Percentiles rank a stretch among this genome's conserved stretches.
Conservation (phyloP, 2,113 vertebrate species). For the Emydura subglobosa region DNA sequence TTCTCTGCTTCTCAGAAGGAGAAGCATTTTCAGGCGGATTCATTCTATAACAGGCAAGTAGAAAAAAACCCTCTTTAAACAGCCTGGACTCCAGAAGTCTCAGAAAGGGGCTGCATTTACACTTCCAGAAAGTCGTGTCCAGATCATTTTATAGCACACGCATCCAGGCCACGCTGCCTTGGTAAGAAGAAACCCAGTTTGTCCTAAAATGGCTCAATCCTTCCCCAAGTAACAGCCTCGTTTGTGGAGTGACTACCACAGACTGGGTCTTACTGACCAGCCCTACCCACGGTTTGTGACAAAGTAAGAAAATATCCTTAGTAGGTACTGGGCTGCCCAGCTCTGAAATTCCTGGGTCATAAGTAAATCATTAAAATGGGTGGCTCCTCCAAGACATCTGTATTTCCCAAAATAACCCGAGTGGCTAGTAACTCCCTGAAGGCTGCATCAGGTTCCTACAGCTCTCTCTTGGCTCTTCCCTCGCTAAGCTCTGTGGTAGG, state of each 20-base stretch:
- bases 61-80: not conserved
- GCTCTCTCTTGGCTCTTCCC: not conserved
- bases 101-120: not conserved
- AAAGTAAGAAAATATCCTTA: not conserved
- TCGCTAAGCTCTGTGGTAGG: not conserved
- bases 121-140: not conserved
- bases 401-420: not conserved
- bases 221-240: not conserved
- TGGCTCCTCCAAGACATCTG: not conserved
- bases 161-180: not conserved
- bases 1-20: not conserved
- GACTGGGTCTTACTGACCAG: not conserved
- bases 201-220: not conserved
- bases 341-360: not conserved
- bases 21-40: not conserved
- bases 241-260: not conserved
- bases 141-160: not conserved
- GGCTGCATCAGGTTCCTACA: not conserved
- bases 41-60: not conserved
- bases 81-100: not conserved
- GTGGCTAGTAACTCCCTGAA: not conserved
- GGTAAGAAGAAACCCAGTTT: not conserved
- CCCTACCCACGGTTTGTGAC: not conserved
- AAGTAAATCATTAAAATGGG: conserved; percentile 46
- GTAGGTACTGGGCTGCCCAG: not conserved